These are phyloP conservation scores for Conomelus anceps DNA, from an alignment of 2,888 invertebrate genomes.

Conservation along the genomic window DNA sequence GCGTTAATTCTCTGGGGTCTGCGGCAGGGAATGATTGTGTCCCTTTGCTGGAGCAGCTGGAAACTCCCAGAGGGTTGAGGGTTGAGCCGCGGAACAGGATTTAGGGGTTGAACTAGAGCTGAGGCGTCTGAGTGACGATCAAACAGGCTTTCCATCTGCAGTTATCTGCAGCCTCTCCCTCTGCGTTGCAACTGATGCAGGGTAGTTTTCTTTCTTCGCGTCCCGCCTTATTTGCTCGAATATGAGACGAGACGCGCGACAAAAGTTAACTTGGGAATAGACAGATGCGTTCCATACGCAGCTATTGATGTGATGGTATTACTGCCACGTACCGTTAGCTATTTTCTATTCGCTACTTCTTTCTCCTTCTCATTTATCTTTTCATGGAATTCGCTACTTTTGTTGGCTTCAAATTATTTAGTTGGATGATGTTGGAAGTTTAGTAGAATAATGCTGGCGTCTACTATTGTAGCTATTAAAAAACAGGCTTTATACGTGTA, in stretches of 20 bases:
- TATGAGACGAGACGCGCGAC: neutral
- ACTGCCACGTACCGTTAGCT: neutral
- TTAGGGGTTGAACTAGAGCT: neutral
- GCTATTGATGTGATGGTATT: neutral
- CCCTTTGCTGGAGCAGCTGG: neutral
- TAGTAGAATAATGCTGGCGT: too few relatives aligned
- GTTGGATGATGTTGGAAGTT: too few relatives aligned
- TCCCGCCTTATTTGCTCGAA: neutral
- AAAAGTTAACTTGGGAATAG: neutral
- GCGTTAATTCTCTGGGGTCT: neutral
- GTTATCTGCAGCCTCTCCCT: neutral
- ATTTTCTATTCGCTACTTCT: neutral
- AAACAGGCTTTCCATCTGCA: neutral
- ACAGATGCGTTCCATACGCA: neutral
- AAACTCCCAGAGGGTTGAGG: neutral
- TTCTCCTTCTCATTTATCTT: neutral
- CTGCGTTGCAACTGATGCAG: neutral
- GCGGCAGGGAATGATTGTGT: neutral
- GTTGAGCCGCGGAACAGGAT: neutral
- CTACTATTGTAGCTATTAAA: too few relatives aligned
- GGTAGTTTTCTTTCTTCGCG: neutral
- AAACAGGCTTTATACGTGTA: too few relatives aligned
- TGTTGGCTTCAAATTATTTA: neutral
- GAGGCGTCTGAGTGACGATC: too few relatives aligned
- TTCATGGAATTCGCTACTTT: neutral